A percentile compares a stretch with the other conserved stretches of the same genome.
phyloP scores from a whole-genome alignment of 2,113 vertebrate species.

The Hyla sarda region DNA sequence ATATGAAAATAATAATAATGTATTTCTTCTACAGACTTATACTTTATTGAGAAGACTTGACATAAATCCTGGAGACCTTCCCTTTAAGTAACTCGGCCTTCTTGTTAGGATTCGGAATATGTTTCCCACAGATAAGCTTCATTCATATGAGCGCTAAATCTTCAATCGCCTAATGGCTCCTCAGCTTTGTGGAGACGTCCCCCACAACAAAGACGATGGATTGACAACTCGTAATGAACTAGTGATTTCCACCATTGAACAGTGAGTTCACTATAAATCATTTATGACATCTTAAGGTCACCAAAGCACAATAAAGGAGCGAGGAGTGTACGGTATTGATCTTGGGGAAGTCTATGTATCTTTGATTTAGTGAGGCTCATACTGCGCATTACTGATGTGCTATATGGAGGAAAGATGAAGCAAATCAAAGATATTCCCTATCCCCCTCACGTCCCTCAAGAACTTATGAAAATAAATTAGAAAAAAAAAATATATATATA shows the following conservation, averaged over 20 bases:
- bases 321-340: not conserved
- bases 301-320: not conserved
- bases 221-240: not conserved
- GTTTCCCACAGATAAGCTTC: not conserved
- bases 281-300: slow-evolving; percentile 32
- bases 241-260: slow-evolving; percentile 43
- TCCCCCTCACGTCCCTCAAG: not conserved
- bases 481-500: not conserved
- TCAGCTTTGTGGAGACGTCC: slow-evolving; percentile 28
- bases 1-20: too few species aligned
- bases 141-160: slow-evolving; percentile 1
- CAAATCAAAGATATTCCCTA: not conserved
- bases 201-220: not conserved
- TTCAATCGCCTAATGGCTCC: not conserved
- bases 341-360: not conserved
- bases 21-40: not conserved
- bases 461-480: not conserved
- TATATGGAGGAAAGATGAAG: not conserved
- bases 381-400: slow-evolving; percentile 10
- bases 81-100: not conserved
- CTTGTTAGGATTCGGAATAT: not conserved
- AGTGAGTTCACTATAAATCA: not conserved
- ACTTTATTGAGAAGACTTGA: not conserved
- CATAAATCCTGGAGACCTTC: not conserved
- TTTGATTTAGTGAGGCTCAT: not conserved